Percentiles rank a stretch among this genome's conserved stretches.
Evolutionary conservation across 2,797 vertebrate species (phyloP).

Genomic region (Alouatta caraya): DNA sequence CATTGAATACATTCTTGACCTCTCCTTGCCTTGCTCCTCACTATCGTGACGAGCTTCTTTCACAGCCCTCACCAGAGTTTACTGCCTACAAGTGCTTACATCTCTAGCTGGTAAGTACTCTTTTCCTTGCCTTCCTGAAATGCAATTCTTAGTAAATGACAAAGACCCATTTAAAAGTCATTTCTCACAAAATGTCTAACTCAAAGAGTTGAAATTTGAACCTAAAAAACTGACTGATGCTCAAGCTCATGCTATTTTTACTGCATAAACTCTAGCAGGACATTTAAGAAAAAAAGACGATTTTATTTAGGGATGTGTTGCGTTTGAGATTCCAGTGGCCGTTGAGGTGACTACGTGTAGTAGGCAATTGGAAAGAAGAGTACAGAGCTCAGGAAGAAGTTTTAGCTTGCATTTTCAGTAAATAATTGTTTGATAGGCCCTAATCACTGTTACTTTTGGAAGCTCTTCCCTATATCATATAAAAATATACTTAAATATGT

Average conservation of each 20-base stretch:
- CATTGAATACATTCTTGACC: not conserved
- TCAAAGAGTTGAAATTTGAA: conserved; percentile 31
- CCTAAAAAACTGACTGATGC: not conserved
- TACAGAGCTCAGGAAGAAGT: not conserved
- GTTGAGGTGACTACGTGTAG: not conserved
- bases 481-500: conserved; percentile 25
- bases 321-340: not conserved
- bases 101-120: not conserved
- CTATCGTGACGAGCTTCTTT: not conserved
- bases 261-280: not conserved
- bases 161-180: conserved; percentile 26
- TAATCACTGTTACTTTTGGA: not conserved
- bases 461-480: not conserved
- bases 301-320: not conserved
- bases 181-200: conserved; percentile 32
- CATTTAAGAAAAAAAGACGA: not conserved
- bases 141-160: conserved; percentile 5
- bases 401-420: not conserved
- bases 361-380: not conserved
- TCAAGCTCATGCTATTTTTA: not conserved
- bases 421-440: not conserved
- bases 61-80: not conserved
- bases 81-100: not conserved
- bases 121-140: not conserved
- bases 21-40: not conserved